phyloP scores from a whole-genome alignment of 2,888 invertebrate species.

The Drosophila heteroneura region DNA sequence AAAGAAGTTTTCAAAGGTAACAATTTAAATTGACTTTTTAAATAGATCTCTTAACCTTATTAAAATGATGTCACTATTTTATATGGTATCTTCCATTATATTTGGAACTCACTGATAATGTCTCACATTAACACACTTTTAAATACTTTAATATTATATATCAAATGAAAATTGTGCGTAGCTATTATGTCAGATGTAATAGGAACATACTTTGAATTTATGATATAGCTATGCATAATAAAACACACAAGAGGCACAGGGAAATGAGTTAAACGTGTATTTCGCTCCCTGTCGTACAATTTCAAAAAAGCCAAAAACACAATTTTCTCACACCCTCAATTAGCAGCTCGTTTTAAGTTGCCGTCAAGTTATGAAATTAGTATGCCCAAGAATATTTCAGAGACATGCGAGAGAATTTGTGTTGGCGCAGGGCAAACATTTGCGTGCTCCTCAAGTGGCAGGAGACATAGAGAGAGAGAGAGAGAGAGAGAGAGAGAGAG shows the following conservation, averaged over 20 bases:
- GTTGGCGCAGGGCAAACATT: constrained; percentile 42
- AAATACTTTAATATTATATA: neutral
- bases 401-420: constrained; percentile 6
- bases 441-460: constrained; percentile 4
- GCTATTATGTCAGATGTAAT: too few relatives aligned
- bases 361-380: constrained; percentile 4
- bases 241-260: constrained; percentile 18
- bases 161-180: neutral
- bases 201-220: neutral
- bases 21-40: neutral
- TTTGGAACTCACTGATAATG: neutral
- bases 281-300: constrained; percentile 22
- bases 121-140: neutral
- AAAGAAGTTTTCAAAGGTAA: neutral
- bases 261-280: constrained; percentile 1
- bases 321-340: constrained; percentile 26
- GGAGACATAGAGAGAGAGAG: neutral
- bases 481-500: neutral
- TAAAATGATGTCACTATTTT: neutral
- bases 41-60: neutral
- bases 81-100: neutral
- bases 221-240: constrained; percentile 18
- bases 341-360: constrained; percentile 1
- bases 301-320: constrained; percentile 35
- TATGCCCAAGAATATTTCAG: constrained; percentile 12